These are phyloP conservation scores for Smutsia gigantea DNA, from an alignment of 2,797 vertebrate species.

Conservation along the genomic window DNA sequence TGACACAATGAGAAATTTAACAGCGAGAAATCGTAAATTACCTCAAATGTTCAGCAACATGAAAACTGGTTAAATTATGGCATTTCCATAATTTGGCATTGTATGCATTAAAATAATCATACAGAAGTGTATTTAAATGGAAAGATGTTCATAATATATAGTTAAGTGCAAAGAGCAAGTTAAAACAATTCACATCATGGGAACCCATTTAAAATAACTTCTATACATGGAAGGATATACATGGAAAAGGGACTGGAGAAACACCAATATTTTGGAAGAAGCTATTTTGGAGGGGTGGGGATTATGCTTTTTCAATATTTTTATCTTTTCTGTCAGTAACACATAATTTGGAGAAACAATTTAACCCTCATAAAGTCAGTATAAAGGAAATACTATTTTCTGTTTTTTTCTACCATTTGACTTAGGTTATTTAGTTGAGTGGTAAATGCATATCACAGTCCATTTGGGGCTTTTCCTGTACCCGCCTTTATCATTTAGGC, in stretches of 20 bases:
- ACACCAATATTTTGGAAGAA: too few relatives aligned
- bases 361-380: neutral
- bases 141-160: neutral
- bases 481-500: neutral
- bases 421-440: neutral
- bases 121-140: neutral
- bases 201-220: neutral
- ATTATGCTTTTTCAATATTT: neutral
- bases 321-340: neutral
- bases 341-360: neutral
- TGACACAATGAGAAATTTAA: too few relatives aligned
- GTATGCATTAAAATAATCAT: neutral
- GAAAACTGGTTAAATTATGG: neutral
- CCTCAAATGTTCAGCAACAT: neutral
- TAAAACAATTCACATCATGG: neutral
- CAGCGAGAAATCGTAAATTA: neutral
- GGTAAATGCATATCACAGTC: neutral
- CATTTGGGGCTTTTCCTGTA: neutral
- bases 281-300: neutral
- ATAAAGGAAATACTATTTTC: neutral
- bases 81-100: neutral
- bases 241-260: neutral
- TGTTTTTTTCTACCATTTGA: neutral
- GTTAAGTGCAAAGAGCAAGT: neutral
- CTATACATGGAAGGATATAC: neutral